These are phyloP conservation scores for Bubo bubo DNA, from an alignment of 2,113 vertebrate genomes.

Conservation along the genomic window DNA sequence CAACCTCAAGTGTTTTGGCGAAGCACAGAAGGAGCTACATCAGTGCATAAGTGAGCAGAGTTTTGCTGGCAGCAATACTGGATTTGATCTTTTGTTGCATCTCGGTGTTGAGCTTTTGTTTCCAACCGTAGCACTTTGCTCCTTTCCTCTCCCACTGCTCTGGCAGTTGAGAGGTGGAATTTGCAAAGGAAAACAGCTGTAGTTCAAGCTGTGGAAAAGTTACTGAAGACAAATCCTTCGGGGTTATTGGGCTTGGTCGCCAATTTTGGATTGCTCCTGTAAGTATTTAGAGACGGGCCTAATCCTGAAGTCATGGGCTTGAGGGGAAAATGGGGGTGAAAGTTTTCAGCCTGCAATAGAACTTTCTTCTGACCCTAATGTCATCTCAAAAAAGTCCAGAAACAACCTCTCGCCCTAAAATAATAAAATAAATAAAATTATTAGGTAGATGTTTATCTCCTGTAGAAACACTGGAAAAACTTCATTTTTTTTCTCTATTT, in stretches of 20 bases:
- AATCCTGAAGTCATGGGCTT: background rate
- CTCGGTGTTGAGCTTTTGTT: background rate
- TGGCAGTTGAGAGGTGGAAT: background rate
- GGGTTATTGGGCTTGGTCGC: background rate
- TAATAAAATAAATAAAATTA: background rate
- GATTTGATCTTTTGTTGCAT: background rate
- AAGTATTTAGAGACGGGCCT: background rate
- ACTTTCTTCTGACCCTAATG: background rate
- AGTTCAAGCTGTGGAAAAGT: background rate
- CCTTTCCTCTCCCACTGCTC: background rate
- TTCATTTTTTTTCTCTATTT: background rate
- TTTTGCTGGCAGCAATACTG: background rate
- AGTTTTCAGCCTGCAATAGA: background rate
- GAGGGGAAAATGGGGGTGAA: background rate
- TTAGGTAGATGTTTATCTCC: background rate
- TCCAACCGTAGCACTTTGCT: background rate
- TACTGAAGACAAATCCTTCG: background rate
- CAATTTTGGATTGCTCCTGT: background rate
- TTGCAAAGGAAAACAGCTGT: conserved; percentile 34
- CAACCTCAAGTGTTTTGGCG: background rate
- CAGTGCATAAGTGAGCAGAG: background rate
- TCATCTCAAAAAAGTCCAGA: background rate
- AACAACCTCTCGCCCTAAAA: background rate
- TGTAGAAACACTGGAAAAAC: background rate
- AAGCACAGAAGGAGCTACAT: background rate